Conservation (phyloP, 1,140 invertebrate species). For the Drosophila carrolli region DNA sequence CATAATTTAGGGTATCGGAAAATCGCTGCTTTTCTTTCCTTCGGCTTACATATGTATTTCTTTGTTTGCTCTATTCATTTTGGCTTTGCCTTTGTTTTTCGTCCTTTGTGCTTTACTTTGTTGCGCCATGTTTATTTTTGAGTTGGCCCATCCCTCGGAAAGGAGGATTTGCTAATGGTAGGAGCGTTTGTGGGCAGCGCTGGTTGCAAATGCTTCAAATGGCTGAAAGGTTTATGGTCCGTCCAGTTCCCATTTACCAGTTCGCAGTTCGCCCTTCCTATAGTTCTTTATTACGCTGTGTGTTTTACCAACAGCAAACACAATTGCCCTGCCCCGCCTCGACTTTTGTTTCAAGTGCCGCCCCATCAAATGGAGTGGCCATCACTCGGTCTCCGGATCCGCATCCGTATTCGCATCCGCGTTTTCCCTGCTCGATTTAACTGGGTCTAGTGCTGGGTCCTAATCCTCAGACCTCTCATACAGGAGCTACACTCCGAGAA, state of each 20-base stretch:
- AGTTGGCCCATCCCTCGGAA: constrained; percentile 29
- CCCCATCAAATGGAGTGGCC: constrained; percentile 62
- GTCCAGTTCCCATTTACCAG: constrained; percentile 26
- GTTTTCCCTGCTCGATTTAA: constrained; percentile 62
- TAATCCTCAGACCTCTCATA: constrained; percentile 7
- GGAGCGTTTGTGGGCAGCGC: constrained; percentile 36
- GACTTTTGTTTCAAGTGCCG: constrained; percentile 65
- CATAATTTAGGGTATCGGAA: constrained; percentile 21
- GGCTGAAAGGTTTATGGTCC: constrained; percentile 55
- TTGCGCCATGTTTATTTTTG: constrained; percentile 52
- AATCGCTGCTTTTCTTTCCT: background rate
- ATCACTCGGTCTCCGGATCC: constrained; percentile 23
- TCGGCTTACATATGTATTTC: constrained; percentile 31
- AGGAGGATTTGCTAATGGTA: constrained; percentile 36
- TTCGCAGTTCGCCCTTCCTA: constrained; percentile 25
- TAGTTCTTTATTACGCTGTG: constrained; percentile 70
- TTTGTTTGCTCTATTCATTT: constrained; percentile 58
- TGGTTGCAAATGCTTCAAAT: constrained; percentile 35
- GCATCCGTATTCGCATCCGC: constrained; percentile 18
- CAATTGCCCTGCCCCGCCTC: constrained; percentile 64
- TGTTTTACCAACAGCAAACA: constrained; percentile 73
- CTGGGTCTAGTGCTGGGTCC: constrained; percentile 28
- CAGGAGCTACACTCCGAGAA: background rate
- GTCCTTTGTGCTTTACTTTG: constrained; percentile 52
- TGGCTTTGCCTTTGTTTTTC: constrained; percentile 42